Base-by-base conservation (phyloP, 2,888 invertebrate species). In the Unio pictorum region DNA sequence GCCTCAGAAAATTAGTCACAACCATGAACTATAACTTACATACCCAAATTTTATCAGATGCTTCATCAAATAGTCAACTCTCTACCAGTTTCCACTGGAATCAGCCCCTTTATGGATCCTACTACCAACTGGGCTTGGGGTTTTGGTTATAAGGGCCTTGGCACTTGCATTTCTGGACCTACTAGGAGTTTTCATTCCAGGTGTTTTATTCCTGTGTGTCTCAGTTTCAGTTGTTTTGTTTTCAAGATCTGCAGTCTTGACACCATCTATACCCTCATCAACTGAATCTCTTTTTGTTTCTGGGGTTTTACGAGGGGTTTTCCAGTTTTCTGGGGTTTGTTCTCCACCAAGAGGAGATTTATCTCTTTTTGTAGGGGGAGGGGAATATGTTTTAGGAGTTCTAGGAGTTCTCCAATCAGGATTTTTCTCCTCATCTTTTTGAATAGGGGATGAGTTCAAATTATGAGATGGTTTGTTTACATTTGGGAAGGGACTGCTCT, bases 301-400 rank as follows among this genome's bases (percentile, higher is more conserved):
- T 23, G 75, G 75, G 8, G 68, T 67, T 45, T 74, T 72, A 18
- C 60, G 64, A 26, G 75, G 72, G 34, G 73, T 71, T 61, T 67
- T 69, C 77, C 77, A 77, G 54, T 72, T 65, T 68, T 73, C 73
- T 61, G 77, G 77, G 20, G 77, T 77, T 17, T 69, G 73, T 69
- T 77, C 71, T 55, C 73, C 77, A 45, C 45, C 45, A 45, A 45
- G 45, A 20, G 75, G 75, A 54, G 66, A 67, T 17, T 59, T 67
- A 45, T 45, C 45, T 54, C 74, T 73, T 11, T 68, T 69, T 34
- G 55, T 63, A 7, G 23, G 28, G 17, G 28, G 64, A n/a, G 77
- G 77, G 23, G 75, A 71, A 28, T 61, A 69, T 11, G 67, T 45
- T 28, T 55, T 68, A 30, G 61, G 66, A 17, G 57, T 55, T 30